phyloP scores from a whole-genome alignment of 2,797 vertebrate species.

The Tympanoctomys barrerae region DNA sequence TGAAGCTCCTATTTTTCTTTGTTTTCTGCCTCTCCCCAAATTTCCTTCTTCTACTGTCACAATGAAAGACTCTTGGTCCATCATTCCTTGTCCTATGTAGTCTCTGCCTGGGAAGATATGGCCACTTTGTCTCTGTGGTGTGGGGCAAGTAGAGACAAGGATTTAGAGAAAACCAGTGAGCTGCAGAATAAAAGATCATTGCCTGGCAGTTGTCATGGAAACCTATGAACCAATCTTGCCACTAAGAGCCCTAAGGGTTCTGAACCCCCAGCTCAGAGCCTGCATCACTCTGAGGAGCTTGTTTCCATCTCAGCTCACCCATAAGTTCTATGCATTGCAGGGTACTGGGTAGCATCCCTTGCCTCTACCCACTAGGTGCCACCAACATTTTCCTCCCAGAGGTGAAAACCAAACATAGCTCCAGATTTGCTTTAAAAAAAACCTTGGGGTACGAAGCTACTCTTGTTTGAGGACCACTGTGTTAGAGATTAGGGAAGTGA shows the following conservation, averaged over 20 bases:
- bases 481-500: not conserved
- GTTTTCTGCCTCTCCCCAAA: not conserved
- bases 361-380: not conserved
- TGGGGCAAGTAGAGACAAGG: not conserved
- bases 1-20: not conserved
- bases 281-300: not conserved
- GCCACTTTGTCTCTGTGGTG: not conserved
- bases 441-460: not conserved
- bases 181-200: not conserved
- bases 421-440: not conserved
- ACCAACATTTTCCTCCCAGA: not conserved
- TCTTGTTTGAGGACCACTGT: not conserved
- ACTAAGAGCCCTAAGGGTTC: not conserved
- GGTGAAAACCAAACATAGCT: not conserved
- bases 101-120: not conserved
- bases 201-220: slow-evolving; percentile 69
- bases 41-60: not conserved
- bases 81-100: not conserved
- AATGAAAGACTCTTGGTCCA: not conserved
- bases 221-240: not conserved
- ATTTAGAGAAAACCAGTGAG: slow-evolving; percentile 37
- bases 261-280: not conserved
- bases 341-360: not conserved
- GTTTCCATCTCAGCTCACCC: not conserved
- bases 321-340: rapidly evolving